Percentiles rank a stretch among this genome's conserved stretches.
Conservation (phyloP, 2,113 vertebrate species). For the Tetrao urogallus region DNA sequence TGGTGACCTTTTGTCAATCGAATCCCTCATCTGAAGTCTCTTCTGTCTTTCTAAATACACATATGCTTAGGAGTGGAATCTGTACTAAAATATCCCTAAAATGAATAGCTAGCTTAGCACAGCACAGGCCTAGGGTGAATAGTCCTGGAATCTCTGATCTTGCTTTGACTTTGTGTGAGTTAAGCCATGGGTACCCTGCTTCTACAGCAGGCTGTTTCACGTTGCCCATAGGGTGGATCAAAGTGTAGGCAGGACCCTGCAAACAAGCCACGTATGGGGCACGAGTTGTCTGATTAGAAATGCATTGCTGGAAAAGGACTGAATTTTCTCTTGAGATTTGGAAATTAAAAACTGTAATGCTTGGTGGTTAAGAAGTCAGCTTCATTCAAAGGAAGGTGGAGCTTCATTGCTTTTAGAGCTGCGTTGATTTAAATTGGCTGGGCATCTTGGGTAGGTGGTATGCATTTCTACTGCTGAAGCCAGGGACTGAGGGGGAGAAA, state of each 20-base stretch:
- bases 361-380: background rate
- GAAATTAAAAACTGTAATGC: background rate
- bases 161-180: fast-evolving
- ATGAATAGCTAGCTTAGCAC: background rate
- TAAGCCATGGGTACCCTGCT: background rate
- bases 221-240: background rate
- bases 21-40: constrained; percentile 21
- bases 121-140: background rate
- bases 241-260: fast-evolving
- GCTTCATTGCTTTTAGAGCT: background rate
- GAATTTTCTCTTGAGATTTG: background rate
- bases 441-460: background rate
- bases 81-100: background rate
- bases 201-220: fast-evolving
- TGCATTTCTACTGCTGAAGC: background rate
- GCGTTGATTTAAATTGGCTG: background rate
- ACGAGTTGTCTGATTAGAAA: background rate
- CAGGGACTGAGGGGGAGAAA: background rate
- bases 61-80: background rate
- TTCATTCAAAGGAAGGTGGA: background rate
- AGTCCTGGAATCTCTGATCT: background rate
- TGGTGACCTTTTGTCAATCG: constrained; percentile 55
- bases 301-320: background rate
- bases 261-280: background rate
- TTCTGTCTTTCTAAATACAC: background rate